phyloP scores from a whole-genome alignment of 2,888 invertebrate genomes.

The Scaptomyza reducta region DNA sequence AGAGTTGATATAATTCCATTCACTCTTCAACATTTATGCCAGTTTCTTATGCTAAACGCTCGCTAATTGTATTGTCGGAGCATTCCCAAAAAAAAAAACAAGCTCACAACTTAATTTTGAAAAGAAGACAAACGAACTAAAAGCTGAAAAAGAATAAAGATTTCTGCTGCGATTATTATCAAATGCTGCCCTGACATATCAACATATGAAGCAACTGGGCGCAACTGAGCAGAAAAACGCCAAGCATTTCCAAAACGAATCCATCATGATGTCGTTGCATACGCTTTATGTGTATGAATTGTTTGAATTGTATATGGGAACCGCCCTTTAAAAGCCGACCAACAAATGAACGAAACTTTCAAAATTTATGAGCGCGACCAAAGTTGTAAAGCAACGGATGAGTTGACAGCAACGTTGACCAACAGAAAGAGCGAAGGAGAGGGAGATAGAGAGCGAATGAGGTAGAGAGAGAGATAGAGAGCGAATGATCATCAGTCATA shows the following conservation, averaged over 20 bases:
- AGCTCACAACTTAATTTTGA: constrained; percentile 61
- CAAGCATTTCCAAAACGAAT: constrained; percentile 72
- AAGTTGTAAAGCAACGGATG: constrained; percentile 72
- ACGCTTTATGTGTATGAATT: constrained; percentile 14
- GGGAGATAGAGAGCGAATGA: not conserved
- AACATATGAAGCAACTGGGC: constrained; percentile 17
- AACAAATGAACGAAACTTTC: constrained; percentile 57
- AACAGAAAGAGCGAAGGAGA: constrained; percentile 5
- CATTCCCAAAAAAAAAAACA: constrained; percentile 36
- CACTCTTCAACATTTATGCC: constrained; percentile 1
- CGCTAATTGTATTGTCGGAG: constrained; percentile 48
- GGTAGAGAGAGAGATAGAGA: not conserved
- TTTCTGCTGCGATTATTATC: constrained; percentile 65
- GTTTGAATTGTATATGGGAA: constrained; percentile 15
- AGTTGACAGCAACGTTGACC: constrained; percentile 63
- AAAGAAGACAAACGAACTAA: constrained; percentile 1
- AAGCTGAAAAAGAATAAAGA: not conserved
- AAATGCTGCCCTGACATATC: constrained; percentile 54
- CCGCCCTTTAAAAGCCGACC: constrained; percentile 53
- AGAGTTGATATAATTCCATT: not conserved
- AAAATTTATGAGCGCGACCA: constrained; percentile 64
- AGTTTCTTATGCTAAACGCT: constrained; percentile 25
- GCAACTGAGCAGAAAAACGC: constrained; percentile 72
- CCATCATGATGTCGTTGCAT: constrained; percentile 65
- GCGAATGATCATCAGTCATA: constrained; percentile 68